Evolutionary conservation across 2,797 vertebrate genomes (phyloP).

Genomic region (Prionace glauca): DNA sequence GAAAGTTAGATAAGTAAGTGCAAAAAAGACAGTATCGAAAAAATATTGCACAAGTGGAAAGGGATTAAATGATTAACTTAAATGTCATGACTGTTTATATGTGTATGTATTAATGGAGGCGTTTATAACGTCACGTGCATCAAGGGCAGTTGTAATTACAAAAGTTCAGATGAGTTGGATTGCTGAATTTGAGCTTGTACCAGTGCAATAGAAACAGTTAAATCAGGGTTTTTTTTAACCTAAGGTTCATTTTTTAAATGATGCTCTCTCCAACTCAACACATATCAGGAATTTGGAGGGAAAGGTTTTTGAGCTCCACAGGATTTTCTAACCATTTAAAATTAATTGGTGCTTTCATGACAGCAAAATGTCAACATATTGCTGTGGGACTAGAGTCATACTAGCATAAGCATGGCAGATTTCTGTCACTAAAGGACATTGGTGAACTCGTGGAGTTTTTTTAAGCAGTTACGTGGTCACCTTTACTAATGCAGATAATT

Average conservation of each 20-base stretch:
- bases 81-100: neutral
- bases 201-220: neutral
- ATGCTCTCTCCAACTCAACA: neutral
- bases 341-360: neutral
- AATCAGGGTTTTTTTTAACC: neutral
- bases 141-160: neutral
- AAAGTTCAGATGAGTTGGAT: neutral
- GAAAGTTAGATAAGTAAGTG: neutral
- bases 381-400: neutral
- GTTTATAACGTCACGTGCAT: neutral
- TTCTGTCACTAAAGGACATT: neutral
- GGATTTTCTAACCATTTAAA: neutral
- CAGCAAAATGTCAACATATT: neutral
- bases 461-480: neutral
- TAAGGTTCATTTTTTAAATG: neutral
- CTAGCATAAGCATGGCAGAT: neutral
- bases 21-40: neutral
- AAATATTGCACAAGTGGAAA: neutral
- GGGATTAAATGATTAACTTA: slow-evolving; percentile 6
- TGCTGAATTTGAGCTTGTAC: neutral
- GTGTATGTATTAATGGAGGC: neutral
- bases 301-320: neutral
- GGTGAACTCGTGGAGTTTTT: neutral
- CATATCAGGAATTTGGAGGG: neutral
- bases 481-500: neutral